Evolutionary conservation across 2,888 invertebrate species (phyloP).

Genomic region (Chrysopilus asiliformis): DNA sequence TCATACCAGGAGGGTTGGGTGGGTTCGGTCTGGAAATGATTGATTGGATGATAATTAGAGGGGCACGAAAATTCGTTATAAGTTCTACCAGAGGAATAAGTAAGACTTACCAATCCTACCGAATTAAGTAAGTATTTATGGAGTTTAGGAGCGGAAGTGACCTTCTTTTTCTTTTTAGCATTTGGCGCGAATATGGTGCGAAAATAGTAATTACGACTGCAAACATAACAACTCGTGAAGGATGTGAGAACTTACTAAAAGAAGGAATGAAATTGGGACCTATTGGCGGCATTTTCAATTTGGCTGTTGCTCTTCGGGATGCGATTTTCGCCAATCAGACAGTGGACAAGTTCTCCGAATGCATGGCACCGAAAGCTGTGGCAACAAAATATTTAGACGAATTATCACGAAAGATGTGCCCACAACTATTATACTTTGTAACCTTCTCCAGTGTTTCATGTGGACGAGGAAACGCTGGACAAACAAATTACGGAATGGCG

Average conservation of each 20-base stretch:
- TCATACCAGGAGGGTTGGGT: conserved; percentile 70
- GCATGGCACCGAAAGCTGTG: conserved; percentile 64
- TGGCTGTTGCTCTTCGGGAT: conserved; percentile 70
- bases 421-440: conserved; percentile 57
- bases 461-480: conserved; percentile 71
- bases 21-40: conserved; percentile 84
- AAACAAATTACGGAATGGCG: conserved; percentile 81
- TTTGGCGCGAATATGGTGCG: conserved; percentile 60
- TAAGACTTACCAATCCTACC: conserved; percentile 68
- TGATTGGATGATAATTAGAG: conserved; percentile 73
- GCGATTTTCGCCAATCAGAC: conserved; percentile 65
- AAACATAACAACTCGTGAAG: conserved; percentile 54
- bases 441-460: conserved; percentile 85
- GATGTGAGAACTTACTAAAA: conserved; percentile 54
- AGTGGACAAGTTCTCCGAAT: conserved; percentile 49
- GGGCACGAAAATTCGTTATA: conserved; percentile 63
- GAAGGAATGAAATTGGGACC: conserved; percentile 50
- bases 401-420: conserved; percentile 44
- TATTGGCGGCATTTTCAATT: conserved; percentile 76
- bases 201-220: conserved; percentile 52
- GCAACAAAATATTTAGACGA: conserved; percentile 67
- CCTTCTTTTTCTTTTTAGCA: conserved; percentile 28
- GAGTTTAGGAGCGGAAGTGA: not conserved
- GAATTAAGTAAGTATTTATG: conserved; percentile 42
- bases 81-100: conserved; percentile 66